phyloP scores from a whole-genome alignment of 2,113 vertebrate genomes.

The Prunella fulvescens region DNA sequence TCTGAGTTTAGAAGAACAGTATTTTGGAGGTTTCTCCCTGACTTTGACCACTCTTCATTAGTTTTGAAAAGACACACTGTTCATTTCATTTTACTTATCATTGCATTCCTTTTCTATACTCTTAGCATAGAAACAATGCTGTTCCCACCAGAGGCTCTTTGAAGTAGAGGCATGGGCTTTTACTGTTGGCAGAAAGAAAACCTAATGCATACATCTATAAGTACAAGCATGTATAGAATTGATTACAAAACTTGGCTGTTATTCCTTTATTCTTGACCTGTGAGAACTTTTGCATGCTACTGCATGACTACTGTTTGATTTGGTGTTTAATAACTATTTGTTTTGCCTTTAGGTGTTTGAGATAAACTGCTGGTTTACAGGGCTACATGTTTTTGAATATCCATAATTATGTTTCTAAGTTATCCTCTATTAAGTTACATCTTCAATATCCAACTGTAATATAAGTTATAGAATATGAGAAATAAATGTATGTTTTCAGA shows the following conservation, averaged over 20 bases:
- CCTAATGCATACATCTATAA: background rate
- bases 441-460: background rate
- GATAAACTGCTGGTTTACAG: background rate
- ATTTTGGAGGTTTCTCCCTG: background rate
- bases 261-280: background rate
- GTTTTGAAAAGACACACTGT: background rate
- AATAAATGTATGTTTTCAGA: background rate
- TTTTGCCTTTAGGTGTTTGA: background rate
- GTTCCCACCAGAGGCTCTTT: background rate
- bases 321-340: background rate
- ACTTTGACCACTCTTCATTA: rapidly evolving
- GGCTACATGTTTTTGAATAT: background rate
- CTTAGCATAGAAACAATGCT: background rate
- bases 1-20: background rate
- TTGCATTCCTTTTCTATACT: background rate
- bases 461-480: background rate
- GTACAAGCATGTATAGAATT: background rate
- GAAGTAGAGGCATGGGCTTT: background rate
- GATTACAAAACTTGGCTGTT: background rate
- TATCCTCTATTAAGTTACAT: background rate
- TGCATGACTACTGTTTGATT: background rate
- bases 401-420: background rate
- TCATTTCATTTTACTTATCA: background rate
- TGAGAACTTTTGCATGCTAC: background rate
- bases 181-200: background rate